phyloP scores from a whole-genome alignment of 2,888 invertebrate species.

The Trissolcus japonicus region DNA sequence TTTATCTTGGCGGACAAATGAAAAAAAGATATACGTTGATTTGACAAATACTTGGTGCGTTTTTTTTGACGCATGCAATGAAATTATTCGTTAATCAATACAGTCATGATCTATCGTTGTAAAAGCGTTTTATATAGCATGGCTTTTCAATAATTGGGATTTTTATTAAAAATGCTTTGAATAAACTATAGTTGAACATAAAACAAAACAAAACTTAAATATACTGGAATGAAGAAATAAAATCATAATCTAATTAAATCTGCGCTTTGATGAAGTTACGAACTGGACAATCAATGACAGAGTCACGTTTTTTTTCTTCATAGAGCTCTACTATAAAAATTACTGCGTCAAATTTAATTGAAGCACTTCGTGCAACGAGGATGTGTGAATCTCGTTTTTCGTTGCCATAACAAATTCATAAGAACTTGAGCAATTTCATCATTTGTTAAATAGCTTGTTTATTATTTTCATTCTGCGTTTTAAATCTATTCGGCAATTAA shows the following conservation, averaged over 20 bases:
- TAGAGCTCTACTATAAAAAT: conserved; percentile 2
- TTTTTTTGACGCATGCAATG: conserved; percentile 59
- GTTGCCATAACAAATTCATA: not conserved
- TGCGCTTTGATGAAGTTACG: conserved; percentile 7
- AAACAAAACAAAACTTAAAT: not conserved
- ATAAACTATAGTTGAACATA: too few relatives aligned
- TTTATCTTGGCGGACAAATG: too few relatives aligned
- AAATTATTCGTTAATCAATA: conserved; percentile 36
- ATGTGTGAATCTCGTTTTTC: conserved; percentile 14
- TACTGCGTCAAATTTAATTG: conserved; percentile 26
- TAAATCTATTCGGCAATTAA: conserved; percentile 36
- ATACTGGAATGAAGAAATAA: conserved; percentile 13
- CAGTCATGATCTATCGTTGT: conserved; percentile 21
- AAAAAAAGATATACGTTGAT: conserved; percentile 18
- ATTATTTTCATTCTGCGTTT: conserved; percentile 12
- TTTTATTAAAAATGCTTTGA: too few relatives aligned
- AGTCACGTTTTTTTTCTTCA: conserved; percentile 4
- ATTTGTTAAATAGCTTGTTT: conserved; percentile 17
- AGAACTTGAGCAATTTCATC: too few relatives aligned
- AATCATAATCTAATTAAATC: conserved; percentile 31
- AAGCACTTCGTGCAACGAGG: conserved; percentile 42
- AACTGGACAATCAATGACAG: conserved; percentile 3
- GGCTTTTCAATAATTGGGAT: not conserved
- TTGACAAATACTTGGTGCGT: conserved; percentile 58
- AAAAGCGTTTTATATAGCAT: conserved; percentile 19